Percentiles rank a stretch among this genome's conserved stretches.
These are phyloP conservation scores for Caenorhabditis zanzibari DNA, from an alignment of 2,888 invertebrate genomes.

Conservation along the genomic window DNA sequence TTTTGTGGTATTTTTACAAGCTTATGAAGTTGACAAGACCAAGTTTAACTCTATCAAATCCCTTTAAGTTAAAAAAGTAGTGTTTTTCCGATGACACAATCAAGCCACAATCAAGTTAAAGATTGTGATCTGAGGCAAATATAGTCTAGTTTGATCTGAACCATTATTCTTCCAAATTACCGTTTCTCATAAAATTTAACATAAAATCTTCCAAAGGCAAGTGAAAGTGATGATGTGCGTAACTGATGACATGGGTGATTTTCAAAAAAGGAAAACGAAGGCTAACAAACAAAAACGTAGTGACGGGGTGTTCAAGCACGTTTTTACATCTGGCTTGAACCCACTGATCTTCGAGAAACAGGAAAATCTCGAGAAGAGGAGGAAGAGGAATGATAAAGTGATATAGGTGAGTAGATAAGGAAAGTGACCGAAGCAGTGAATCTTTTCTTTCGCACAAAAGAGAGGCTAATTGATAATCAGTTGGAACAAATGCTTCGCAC, in stretches of 20 bases:
- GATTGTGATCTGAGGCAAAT: no score
- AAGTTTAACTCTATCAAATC: no score
- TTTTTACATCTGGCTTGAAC: conserved; percentile 38
- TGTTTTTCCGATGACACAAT: no score
- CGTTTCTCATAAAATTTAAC: background rate
- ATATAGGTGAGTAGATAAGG: conserved; percentile 34
- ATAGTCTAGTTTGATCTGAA: conserved; percentile 12
- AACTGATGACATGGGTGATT: conserved; percentile 14
- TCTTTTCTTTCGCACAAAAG: conserved; percentile 35
- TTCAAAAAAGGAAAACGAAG: conserved; percentile 30
- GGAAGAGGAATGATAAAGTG: conserved; percentile 26
- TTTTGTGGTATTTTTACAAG: no score
- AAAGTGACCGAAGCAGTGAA: conserved; percentile 32
- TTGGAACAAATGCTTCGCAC: conserved; percentile 35
- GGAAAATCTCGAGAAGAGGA: conserved; percentile 42
- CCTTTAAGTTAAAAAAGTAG: no score
- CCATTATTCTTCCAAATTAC: background rate
- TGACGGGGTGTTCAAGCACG: conserved; percentile 41
- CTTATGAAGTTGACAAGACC: no score
- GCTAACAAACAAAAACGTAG: conserved; percentile 29
- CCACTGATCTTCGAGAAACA: conserved; percentile 55
- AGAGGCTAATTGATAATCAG: conserved; percentile 32
- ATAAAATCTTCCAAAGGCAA: background rate
- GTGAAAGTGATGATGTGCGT: conserved; percentile 13
- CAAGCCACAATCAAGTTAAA: no score